A percentile compares a stretch with the other conserved stretches of the same genome.
Conservation (phyloP, 2,888 invertebrate genomes). For the Drosophila nigritarsus region DNA sequence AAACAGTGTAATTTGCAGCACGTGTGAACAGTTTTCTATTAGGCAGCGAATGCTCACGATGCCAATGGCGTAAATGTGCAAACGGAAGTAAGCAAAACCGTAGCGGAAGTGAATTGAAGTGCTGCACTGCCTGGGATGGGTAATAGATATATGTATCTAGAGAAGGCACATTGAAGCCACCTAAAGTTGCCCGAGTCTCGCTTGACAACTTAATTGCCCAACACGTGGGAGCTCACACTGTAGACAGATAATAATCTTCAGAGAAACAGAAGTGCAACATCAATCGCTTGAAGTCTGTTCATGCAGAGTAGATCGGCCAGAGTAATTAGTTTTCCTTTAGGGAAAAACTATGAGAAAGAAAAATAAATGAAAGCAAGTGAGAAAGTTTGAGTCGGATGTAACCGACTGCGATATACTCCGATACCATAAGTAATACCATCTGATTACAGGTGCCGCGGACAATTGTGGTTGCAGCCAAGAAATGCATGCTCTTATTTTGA, state of each 20-base stretch:
- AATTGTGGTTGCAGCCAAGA: neutral
- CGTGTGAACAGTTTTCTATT: constrained; percentile 73
- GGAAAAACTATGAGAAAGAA: no score
- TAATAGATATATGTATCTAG: constrained; percentile 40
- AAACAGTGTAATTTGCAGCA: constrained; percentile 65
- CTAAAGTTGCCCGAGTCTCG: neutral
- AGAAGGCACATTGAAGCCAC: constrained; percentile 3
- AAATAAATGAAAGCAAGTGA: neutral
- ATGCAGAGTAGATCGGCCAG: neutral
- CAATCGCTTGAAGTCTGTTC: neutral
- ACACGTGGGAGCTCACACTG: neutral
- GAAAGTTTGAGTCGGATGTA: neutral
- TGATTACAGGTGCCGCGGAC: no score
- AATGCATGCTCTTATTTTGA: neutral
- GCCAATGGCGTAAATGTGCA: constrained; percentile 57
- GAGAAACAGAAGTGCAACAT: neutral
- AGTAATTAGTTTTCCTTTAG: neutral
- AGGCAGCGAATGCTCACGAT: constrained; percentile 38
- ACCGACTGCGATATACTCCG: neutral
- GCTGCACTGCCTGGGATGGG: constrained; percentile 24
- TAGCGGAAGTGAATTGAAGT: constrained; percentile 59
- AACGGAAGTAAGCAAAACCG: constrained; percentile 55
- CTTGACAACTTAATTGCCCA: constrained; percentile 40
- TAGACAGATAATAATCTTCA: neutral
- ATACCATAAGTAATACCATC: neutral